A percentile compares a stretch with the other conserved stretches of the same genome.
Evolutionary conservation across 2,888 invertebrate genomes (phyloP).

Genomic region (Tetragnatha montana): DNA sequence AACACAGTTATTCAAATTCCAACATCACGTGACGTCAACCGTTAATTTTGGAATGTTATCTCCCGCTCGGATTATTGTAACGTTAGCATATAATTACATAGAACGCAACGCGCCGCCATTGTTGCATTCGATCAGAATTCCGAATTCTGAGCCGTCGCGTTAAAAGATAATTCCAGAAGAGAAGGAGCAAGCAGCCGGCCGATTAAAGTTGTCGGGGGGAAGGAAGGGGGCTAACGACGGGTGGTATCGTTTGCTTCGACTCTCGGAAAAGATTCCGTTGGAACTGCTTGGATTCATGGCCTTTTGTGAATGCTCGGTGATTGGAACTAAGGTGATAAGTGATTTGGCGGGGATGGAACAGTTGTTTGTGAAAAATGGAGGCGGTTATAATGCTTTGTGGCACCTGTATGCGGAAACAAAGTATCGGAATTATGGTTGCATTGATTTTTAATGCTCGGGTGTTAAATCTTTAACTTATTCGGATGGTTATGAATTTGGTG

Average conservation of each 20-base stretch:
- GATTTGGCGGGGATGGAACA: no score
- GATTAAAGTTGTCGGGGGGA: background rate
- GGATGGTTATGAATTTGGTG: no score
- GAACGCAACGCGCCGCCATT: background rate
- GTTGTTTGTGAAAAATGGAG: no score
- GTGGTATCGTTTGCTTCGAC: background rate
- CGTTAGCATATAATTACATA: slow-evolving; percentile 36
- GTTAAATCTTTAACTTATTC: no score
- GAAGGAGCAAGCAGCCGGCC: slow-evolving; percentile 5
- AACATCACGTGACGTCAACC: background rate
- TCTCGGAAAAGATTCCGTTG: background rate
- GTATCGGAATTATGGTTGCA: no score
- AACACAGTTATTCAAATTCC: slow-evolving; percentile 36
- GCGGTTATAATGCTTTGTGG: no score
- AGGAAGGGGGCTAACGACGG: background rate
- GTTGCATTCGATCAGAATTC: background rate
- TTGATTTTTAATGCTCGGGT: no score
- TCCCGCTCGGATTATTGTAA: slow-evolving; percentile 25
- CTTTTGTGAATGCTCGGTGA: no score
- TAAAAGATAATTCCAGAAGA: background rate
- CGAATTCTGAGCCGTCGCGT: background rate
- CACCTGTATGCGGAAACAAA: no score
- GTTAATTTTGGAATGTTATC: slow-evolving; percentile 34
- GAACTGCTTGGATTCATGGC: no score
- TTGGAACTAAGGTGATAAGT: no score